Percentiles rank a stretch among this genome's conserved stretches.
phyloP scores from a whole-genome alignment of 2,113 vertebrate species.

The Canis aureus region DNA sequence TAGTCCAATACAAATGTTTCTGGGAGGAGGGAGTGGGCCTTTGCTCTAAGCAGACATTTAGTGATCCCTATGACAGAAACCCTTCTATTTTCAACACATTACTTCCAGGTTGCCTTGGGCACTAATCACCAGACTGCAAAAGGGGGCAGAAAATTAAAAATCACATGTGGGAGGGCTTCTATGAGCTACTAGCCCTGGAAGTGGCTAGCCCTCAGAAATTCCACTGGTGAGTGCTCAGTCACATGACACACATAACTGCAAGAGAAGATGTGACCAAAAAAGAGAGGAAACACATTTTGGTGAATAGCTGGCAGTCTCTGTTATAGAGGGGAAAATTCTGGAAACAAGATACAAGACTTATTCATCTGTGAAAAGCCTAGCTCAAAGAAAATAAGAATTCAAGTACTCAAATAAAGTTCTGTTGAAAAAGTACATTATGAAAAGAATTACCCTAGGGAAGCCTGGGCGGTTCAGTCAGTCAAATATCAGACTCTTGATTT shows the following conservation, averaged over 20 bases:
- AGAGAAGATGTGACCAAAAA: not conserved
- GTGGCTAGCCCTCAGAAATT: not conserved
- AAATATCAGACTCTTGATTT: not conserved
- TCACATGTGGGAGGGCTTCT: not conserved
- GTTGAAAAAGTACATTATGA: conserved; percentile 23
- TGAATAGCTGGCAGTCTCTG: not conserved
- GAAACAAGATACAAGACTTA: not conserved
- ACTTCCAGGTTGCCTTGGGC: not conserved
- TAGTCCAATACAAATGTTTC: conserved; percentile 14
- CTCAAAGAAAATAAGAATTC: not conserved
- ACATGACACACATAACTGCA: not conserved
- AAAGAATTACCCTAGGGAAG: not conserved
- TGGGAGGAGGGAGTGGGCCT: not conserved
- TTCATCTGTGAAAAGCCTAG: not conserved
- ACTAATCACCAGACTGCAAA: not conserved
- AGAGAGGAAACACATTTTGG: not conserved
- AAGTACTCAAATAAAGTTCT: conserved; percentile 28
- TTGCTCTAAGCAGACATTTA: not conserved
- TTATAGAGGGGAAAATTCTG: not conserved
- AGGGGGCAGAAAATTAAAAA: not conserved
- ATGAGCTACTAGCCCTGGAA: not conserved
- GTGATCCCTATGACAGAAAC: not conserved
- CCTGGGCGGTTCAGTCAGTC: not conserved
- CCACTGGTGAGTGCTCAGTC: not conserved
- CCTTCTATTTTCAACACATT: not conserved